Percentiles rank a stretch among this genome's conserved stretches.
Evolutionary conservation across 2,888 invertebrate species (phyloP).

Genomic region (Netelia inedita): DNA sequence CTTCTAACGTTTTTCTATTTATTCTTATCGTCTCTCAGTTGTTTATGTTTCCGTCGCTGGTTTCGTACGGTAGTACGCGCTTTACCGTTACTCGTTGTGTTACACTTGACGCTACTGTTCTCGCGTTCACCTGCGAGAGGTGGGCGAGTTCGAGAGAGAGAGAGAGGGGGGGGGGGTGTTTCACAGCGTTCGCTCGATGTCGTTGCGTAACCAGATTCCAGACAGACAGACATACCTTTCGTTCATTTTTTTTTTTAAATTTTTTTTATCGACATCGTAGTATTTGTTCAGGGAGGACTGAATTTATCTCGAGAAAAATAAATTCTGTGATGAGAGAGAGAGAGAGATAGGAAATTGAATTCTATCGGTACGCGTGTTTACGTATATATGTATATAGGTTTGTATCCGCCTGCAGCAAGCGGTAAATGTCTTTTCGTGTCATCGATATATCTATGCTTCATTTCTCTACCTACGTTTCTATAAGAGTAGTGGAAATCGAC

Average conservation of each 20-base stretch:
- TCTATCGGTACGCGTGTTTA: background rate
- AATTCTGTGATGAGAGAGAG: background rate
- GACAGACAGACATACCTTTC: slow-evolving; percentile 27
- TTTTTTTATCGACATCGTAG: background rate
- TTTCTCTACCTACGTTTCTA: slow-evolving; percentile 30
- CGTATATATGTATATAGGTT: background rate
- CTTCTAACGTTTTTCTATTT: background rate
- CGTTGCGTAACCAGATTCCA: slow-evolving; percentile 52
- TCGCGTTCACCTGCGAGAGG: slow-evolving; percentile 25
- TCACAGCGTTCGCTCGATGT: slow-evolving; percentile 32
- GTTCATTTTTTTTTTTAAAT: slow-evolving; percentile 14
- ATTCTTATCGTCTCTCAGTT: slow-evolving; percentile 13
- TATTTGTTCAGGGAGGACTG: slow-evolving; percentile 23
- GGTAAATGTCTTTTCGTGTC: slow-evolving; percentile 49
- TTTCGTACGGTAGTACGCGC: slow-evolving; percentile 41
- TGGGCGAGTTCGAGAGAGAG: slow-evolving; percentile 2
- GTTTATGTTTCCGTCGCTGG: slow-evolving; percentile 2
- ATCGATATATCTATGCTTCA: slow-evolving; percentile 42
- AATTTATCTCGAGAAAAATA: background rate
- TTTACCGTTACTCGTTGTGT: slow-evolving; percentile 53
- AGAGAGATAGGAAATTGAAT: slow-evolving; percentile 27
- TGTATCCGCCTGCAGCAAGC: slow-evolving; percentile 8
- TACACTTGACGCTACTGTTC: slow-evolving; percentile 15
- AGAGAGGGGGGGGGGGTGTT: background rate
- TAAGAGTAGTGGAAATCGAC: slow-evolving; percentile 9